phyloP scores from a whole-genome alignment of 2,888 invertebrate species.

The Brachypalpus laphriformis region DNA sequence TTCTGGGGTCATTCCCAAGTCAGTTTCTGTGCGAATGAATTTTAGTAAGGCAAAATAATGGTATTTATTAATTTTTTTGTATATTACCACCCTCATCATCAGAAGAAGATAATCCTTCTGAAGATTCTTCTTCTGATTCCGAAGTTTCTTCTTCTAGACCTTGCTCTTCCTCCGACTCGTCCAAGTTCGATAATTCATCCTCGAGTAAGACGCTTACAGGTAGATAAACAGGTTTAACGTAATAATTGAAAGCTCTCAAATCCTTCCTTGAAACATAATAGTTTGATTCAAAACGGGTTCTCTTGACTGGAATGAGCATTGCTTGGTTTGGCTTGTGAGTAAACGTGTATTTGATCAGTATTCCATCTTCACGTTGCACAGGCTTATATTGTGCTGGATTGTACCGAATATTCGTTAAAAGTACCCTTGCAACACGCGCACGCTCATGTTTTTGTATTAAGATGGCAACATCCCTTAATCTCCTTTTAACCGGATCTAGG shows the following conservation, averaged over 20 bases:
- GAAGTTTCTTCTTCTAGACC: neutral
- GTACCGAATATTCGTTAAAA: constrained; percentile 60
- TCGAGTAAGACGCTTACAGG: neutral
- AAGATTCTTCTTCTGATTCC: constrained; percentile 10
- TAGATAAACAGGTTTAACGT: constrained; percentile 38
- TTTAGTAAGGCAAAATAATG: neutral
- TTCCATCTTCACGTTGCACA: constrained; percentile 17
- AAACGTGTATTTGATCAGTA: constrained; percentile 77
- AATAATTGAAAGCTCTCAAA: constrained; percentile 48
- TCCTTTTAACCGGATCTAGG: constrained; percentile 67
- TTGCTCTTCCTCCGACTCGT: constrained; percentile 1
- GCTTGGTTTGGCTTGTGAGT: constrained; percentile 78
- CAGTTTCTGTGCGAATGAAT: neutral
- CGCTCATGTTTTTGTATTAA: constrained; percentile 84
- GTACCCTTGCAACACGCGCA: constrained; percentile 79
- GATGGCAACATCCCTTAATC: constrained; percentile 77
- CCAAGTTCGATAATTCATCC: constrained; percentile 26
- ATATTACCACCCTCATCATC: neutral
- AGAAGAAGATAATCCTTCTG: neutral
- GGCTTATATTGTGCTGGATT: constrained; percentile 71
- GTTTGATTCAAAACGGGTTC: constrained; percentile 78
- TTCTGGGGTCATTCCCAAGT: neutral
- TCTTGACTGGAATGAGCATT: constrained; percentile 79
- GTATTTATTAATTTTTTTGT: neutral
- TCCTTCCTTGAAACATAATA: constrained; percentile 74